A percentile compares a stretch with the other conserved stretches of the same genome.
Evolutionary conservation across 1,140 invertebrate genomes (phyloP).

Genomic region (Trichonephila clavipes): DNA sequence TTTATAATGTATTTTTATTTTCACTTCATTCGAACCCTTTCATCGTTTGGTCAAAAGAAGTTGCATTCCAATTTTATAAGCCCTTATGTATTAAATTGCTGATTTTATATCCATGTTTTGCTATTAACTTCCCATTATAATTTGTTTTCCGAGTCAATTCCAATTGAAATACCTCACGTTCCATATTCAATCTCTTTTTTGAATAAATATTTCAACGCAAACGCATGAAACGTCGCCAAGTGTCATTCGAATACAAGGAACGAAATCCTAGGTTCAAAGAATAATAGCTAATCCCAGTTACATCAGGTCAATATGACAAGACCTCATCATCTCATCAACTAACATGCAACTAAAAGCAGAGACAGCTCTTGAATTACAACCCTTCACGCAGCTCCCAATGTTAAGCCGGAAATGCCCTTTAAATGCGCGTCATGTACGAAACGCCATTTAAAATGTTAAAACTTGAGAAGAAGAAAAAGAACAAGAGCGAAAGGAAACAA

Average conservation of each 20-base stretch:
- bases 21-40: too few species aligned
- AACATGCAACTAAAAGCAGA: neutral
- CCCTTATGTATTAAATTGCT: too few species aligned
- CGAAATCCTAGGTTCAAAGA: neutral
- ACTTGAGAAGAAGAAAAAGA: neutral
- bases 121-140: too few species aligned
- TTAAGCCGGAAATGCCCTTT: slow-evolving; percentile 23
- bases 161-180: too few species aligned
- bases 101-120: too few species aligned
- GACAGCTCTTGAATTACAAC: neutral
- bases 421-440: slow-evolving; percentile 39
- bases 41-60: too few species aligned
- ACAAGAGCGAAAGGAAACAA: neutral
- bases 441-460: slow-evolving; percentile 38
- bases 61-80: too few species aligned
- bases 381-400: neutral
- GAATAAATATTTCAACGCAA: too few species aligned
- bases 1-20: too few species aligned
- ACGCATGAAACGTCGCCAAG: too few species aligned
- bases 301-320: neutral
- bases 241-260: neutral
- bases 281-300: neutral
- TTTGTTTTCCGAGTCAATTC: too few species aligned
- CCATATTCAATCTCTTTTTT: too few species aligned
- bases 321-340: neutral